Percentiles rank a stretch among this genome's conserved stretches.
Evolutionary conservation across 2,113 vertebrate species (phyloP).

Genomic region (Colinus virginianus): DNA sequence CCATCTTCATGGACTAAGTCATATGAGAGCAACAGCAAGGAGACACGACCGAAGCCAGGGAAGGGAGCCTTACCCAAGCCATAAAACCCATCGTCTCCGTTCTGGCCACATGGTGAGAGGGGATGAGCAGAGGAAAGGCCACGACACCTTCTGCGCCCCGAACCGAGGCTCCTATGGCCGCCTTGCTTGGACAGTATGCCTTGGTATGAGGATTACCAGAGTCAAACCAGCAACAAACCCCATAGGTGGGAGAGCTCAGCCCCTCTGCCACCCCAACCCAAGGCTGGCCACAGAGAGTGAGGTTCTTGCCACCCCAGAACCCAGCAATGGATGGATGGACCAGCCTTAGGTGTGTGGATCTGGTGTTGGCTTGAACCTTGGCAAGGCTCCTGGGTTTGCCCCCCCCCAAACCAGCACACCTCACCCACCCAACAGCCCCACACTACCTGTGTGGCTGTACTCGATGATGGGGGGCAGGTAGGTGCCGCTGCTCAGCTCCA

Average conservation of each 20-base stretch:
- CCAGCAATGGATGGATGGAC: background rate
- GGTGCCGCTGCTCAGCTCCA: slow-evolving; percentile 88
- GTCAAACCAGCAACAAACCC: background rate
- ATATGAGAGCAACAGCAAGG: background rate
- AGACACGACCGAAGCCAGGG: background rate
- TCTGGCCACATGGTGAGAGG: slow-evolving; percentile 78
- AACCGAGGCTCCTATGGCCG: slow-evolving; percentile 78
- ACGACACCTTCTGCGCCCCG: slow-evolving; percentile 77
- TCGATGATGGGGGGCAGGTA: slow-evolving; percentile 86
- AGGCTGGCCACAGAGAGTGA: background rate
- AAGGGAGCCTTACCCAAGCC: slow-evolving; percentile 75
- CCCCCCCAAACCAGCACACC: background rate
- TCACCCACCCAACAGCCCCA: fast-evolving
- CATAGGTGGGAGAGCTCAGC: background rate
- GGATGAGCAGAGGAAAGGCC: slow-evolving; percentile 77
- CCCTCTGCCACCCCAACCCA: background rate
- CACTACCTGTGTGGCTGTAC: slow-evolving; percentile 83
- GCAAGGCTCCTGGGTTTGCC: background rate
- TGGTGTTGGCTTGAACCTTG: background rate
- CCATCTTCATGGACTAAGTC: background rate
- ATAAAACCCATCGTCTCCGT: slow-evolving; percentile 72
- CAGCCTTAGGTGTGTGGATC: background rate
- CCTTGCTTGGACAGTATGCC: slow-evolving; percentile 76
- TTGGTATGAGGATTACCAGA: background rate
- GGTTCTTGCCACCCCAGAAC: background rate